Percentiles rank a stretch among this genome's conserved stretches.
phyloP scores from a whole-genome alignment of 2,113 vertebrate species.

The Acanthochromis polyacanthus region DNA sequence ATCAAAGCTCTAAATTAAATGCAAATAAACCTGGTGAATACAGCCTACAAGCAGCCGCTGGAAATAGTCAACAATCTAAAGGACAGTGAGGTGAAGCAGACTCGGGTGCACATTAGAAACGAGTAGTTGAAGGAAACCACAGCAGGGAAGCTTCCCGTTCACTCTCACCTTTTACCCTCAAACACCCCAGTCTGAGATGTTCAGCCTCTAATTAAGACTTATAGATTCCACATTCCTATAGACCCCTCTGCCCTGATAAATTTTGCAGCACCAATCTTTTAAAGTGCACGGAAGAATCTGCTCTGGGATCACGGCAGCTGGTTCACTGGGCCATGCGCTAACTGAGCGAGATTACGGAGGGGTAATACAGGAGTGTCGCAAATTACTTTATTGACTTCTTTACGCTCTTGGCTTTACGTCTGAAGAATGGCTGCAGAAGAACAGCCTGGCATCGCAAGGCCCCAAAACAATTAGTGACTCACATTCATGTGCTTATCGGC shows the following conservation, averaged over 20 bases:
- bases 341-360: conserved; percentile 1
- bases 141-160: neutral
- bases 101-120: neutral
- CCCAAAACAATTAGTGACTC: conserved; percentile 1
- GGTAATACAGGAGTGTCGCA: neutral
- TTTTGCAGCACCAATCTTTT: neutral
- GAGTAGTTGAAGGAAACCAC: neutral
- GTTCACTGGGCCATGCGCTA: neutral
- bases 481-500: neutral
- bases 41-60: neutral
- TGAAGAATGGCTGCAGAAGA: neutral
- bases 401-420: neutral
- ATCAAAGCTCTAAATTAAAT: conserved; percentile 18
- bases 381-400: conserved; percentile 48
- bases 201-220: conserved; percentile 28
- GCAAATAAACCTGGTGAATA: neutral
- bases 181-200: neutral
- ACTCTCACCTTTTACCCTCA: conserved; percentile 3
- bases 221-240: conserved; percentile 24
- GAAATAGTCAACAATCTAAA: neutral
- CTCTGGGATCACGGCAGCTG: neutral
- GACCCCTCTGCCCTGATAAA: neutral
- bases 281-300: conserved; percentile 6
- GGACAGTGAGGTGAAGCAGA: neutral
- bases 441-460: neutral